Percentiles rank a stretch among this genome's conserved stretches.
Conservation (phyloP, 2,888 invertebrate species). For the Crepidodera aurea region DNA sequence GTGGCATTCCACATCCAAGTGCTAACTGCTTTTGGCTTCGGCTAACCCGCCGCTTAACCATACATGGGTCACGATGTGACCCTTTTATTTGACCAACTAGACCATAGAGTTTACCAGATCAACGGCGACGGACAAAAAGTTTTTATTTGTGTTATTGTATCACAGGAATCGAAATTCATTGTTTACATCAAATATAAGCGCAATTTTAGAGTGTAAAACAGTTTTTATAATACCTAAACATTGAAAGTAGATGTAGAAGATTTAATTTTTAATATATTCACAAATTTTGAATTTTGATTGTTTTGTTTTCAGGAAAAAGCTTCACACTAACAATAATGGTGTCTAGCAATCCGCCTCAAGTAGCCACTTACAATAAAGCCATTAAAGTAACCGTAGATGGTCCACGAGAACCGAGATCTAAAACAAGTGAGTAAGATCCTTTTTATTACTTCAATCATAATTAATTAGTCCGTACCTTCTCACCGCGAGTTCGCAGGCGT, state of each 20-base stretch:
- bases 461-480: too few relatives aligned
- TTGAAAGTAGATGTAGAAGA: too few relatives aligned
- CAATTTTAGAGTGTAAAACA: too few relatives aligned
- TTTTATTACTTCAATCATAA: slow-evolving; percentile 35
- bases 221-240: too few relatives aligned
- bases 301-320: slow-evolving; percentile 87
- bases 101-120: slow-evolving; percentile 14
- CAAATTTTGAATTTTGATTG: too few relatives aligned
- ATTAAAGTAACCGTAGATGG: slow-evolving; percentile 99
- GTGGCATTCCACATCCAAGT: slow-evolving; percentile 50
- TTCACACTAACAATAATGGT: slow-evolving; percentile 97
- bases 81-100: slow-evolving; percentile 37
- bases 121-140: too few relatives aligned
- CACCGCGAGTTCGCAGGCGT: too few relatives aligned
- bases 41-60: slow-evolving; percentile 36
- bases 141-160: too few relatives aligned
- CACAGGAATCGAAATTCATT: too few relatives aligned
- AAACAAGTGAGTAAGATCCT: slow-evolving; percentile 78
- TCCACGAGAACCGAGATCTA: slow-evolving; percentile 95
- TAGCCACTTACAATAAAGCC: slow-evolving; percentile 95
- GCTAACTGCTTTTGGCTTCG: slow-evolving; percentile 45
- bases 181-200: too few relatives aligned
- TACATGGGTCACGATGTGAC: slow-evolving; percentile 37
- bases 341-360: slow-evolving; percentile 93
- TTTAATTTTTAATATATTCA: too few relatives aligned